A percentile compares a stretch with the other conserved stretches of the same genome.
Evolutionary conservation across 2,797 vertebrate species (phyloP).

Genomic region (Huso huso): DNA sequence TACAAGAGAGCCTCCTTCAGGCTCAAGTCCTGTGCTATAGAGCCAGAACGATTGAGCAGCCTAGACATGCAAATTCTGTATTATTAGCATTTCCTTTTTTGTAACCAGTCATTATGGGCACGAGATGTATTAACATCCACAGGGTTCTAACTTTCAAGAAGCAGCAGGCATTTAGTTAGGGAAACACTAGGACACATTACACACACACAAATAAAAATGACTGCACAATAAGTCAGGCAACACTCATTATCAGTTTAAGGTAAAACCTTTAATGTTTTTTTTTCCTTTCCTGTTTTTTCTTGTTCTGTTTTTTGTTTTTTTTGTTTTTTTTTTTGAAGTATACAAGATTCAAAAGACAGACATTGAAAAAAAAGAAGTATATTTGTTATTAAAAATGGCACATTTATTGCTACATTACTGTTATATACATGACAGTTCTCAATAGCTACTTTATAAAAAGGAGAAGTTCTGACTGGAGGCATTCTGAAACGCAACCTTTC

Average conservation of each 20-base stretch:
- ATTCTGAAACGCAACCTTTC: slow-evolving; percentile 66
- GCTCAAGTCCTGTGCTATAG: too few relatives aligned
- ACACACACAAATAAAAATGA: too few relatives aligned
- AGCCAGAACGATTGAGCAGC: too few relatives aligned
- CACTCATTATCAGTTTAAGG: slow-evolving; percentile 37
- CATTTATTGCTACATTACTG: slow-evolving; percentile 93
- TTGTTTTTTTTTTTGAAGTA: slow-evolving; percentile 47
- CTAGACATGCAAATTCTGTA: too few relatives aligned
- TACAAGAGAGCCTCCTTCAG: too few relatives aligned
- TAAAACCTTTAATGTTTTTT: slow-evolving; percentile 61
- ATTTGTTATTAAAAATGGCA: slow-evolving; percentile 79
- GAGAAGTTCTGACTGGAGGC: slow-evolving; percentile 63
- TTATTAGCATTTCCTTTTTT: too few relatives aligned
- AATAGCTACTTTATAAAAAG: slow-evolving; percentile 72
- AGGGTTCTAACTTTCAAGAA: too few relatives aligned
- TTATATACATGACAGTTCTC: slow-evolving; percentile 87
- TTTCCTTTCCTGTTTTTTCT: slow-evolving; percentile 52
- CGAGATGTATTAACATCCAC: too few relatives aligned
- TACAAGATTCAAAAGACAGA: slow-evolving; percentile 80
- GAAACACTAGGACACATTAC: too few relatives aligned
- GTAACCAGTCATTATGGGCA: too few relatives aligned
- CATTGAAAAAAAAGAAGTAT: slow-evolving; percentile 63
- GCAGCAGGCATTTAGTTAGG: too few relatives aligned
- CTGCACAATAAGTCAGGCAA: too few relatives aligned
- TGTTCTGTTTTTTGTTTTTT: slow-evolving; percentile 42